Percentiles rank a stretch among this genome's conserved stretches.
Conservation (phyloP, 2,888 invertebrate species). For the Andrena praecox region DNA sequence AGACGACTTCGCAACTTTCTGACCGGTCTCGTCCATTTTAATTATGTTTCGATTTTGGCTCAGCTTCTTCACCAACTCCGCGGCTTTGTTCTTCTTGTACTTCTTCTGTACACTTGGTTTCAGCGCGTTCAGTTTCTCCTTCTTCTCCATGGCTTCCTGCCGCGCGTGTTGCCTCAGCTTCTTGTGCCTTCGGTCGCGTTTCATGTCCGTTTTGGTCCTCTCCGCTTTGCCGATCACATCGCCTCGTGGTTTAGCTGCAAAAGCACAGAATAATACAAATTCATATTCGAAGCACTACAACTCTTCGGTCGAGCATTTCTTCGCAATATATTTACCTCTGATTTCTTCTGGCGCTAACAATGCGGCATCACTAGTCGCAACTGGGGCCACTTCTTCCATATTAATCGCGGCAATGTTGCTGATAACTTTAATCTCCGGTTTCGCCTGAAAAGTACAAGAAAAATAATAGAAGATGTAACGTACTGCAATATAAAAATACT, state of each 20-base stretch:
- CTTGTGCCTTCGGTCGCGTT: constrained; percentile 94
- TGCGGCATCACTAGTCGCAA: constrained; percentile 93
- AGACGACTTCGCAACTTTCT: constrained; percentile 89
- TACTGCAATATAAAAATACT: background rate
- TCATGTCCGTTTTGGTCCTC: constrained; percentile 93
- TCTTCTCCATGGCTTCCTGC: constrained; percentile 85
- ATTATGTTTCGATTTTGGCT: constrained; percentile 88
- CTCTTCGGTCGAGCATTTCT: too few relatives aligned
- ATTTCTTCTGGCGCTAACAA: constrained; percentile 97
- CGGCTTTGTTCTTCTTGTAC: constrained; percentile 87
- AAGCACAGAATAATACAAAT: background rate
- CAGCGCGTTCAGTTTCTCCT: constrained; percentile 75
- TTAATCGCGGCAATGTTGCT: constrained; percentile 95
- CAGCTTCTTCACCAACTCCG: constrained; percentile 88
- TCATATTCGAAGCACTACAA: background rate
- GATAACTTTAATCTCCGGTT: constrained; percentile 95
- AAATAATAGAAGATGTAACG: constrained; percentile 14
- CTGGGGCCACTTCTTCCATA: constrained; percentile 98
- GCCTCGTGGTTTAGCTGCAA: constrained; percentile 84
- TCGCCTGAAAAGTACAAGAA: constrained; percentile 85
- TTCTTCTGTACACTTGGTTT: constrained; percentile 87
- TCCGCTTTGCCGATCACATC: constrained; percentile 91
- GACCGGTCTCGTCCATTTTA: constrained; percentile 85
- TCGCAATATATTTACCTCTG: constrained; percentile 85
- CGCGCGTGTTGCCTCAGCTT: constrained; percentile 90